Base-by-base conservation (phyloP, 1,140 invertebrate species). In the Neodiprion virginianus region DNA sequence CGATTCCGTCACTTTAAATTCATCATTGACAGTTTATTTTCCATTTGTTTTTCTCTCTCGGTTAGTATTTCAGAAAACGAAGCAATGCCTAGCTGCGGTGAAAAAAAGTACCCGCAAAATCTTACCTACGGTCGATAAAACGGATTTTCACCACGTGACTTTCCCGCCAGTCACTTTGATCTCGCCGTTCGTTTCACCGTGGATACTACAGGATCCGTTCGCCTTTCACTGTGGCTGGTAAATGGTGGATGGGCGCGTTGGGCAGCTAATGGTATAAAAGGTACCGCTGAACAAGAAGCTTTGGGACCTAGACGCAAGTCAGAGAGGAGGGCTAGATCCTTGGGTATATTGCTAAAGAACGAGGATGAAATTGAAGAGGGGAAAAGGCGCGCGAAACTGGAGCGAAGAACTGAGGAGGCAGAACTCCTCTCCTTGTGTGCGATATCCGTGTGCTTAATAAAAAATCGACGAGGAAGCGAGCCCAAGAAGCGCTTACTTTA, bases 401-500 rank as follows among this genome's bases (percentile, higher is more conserved):
- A 40, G 28, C 28, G 28, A 40, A 40, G 28, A 40, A 40, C 2
- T 40, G 5, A 40, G 28, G 8, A 8, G 53, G n/a, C 53, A 8
- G 4, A 61, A 61, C 53, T 61, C n/a, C 53, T 61, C 53, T 61
- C 53, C 53, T 17, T 8, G 28, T 40, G 28, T 40, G 1, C 28
- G 2, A 40, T 40, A 40, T 40, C 28, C 5, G 28, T 40, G n/a
- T 17, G 76, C 77, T 83, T 80, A 84, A 85, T 83, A 82, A 81
- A 84, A 84, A 77, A 84, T 84, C 75, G 81, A 69, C 69, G 72
- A 74, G 75, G 74, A 78, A 79, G 77, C 53, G 53, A 61, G 53
- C 53, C 28, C 28, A 14, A 14, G 71, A 78, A 82, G 77, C 75
- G 81, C 76, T 81, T 81, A 81, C 72, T 85, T 85, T 85, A 85